phyloP scores from a whole-genome alignment of 2,113 vertebrate genomes.

The Theristicus caerulescens region DNA sequence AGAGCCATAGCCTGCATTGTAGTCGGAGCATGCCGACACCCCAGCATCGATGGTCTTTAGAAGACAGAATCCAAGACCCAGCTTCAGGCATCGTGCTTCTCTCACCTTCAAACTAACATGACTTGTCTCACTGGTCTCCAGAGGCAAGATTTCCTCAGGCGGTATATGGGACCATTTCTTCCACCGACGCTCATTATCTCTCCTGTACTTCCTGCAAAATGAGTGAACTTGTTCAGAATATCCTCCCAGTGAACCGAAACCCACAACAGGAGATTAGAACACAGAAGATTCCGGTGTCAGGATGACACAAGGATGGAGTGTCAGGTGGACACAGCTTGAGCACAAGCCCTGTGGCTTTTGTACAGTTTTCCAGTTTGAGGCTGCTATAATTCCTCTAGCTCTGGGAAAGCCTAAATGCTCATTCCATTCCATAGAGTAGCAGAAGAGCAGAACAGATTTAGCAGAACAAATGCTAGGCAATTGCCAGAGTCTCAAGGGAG shows the following conservation, averaged over 20 bases:
- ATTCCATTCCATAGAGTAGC: not conserved
- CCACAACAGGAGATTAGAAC: not conserved
- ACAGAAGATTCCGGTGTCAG: not conserved
- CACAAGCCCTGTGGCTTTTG: not conserved
- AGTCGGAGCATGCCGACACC: not conserved
- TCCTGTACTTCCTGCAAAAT: slow-evolving; percentile 85
- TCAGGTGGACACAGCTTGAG: not conserved
- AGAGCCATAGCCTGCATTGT: not conserved
- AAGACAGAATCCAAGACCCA: not conserved
- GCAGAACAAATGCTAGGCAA: not conserved
- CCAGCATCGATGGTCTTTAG: not conserved
- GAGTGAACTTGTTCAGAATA: not conserved
- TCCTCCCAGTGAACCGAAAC: not conserved
- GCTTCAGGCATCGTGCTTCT: not conserved
- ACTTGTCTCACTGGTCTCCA: slow-evolving; percentile 85
- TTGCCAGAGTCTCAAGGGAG: not conserved
- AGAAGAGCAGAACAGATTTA: not conserved
- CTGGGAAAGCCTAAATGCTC: not conserved
- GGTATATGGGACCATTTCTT: slow-evolving; percentile 94
- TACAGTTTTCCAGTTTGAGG: not conserved
- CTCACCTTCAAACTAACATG: slow-evolving; percentile 89
- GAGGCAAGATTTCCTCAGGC: slow-evolving; percentile 81
- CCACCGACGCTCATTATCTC: slow-evolving; percentile 78
- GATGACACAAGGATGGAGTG: not conserved
- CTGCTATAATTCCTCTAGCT: not conserved